Conservation (phyloP, 2,888 invertebrate genomes). For the Eupithecia centaureata region DNA sequence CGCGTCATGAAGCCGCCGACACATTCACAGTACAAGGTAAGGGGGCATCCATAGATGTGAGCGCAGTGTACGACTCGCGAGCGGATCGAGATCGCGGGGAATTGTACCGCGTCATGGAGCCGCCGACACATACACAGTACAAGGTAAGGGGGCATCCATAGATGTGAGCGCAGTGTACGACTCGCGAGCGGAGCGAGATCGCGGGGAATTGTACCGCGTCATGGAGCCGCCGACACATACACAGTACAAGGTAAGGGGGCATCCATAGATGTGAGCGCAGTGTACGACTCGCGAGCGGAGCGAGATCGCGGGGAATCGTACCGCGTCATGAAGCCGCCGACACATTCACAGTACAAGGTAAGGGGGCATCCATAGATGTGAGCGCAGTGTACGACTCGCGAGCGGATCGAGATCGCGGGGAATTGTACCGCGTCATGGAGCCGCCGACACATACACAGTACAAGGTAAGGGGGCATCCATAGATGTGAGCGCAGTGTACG, state of each 20-base stretch:
- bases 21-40: background rate
- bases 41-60: background rate
- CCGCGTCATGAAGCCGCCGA: too few relatives aligned
- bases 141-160: background rate
- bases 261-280: conserved; percentile 4
- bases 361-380: too few relatives aligned
- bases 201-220: background rate
- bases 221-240: background rate
- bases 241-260: background rate
- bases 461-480: too few relatives aligned
- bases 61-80: conserved; percentile 18
- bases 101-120: background rate
- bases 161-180: conserved; percentile 15
- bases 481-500: too few relatives aligned
- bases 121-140: background rate
- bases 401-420: too few relatives aligned
- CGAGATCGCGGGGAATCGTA: too few relatives aligned
- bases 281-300: conserved; percentile 17
- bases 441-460: too few relatives aligned
- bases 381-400: too few relatives aligned
- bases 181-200: background rate
- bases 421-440: too few relatives aligned
- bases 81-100: background rate
- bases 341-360: too few relatives aligned
- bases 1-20: background rate